phyloP scores from a whole-genome alignment of 2,113 vertebrate species.

The Lagopus muta region DNA sequence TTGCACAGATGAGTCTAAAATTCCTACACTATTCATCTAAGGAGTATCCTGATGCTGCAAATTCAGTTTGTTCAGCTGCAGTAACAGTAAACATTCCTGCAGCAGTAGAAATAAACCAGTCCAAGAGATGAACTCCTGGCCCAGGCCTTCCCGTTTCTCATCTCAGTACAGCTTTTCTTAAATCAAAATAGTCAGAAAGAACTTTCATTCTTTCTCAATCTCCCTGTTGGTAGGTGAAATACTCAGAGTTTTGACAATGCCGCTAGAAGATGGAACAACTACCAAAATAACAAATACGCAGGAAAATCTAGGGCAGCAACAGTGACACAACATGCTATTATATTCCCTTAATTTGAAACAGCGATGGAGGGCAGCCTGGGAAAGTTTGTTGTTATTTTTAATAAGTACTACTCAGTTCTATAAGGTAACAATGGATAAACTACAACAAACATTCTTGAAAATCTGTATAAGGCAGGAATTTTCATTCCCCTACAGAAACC shows the following conservation, averaged over 20 bases:
- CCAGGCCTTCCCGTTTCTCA: background rate
- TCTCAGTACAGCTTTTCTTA: background rate
- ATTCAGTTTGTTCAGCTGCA: background rate
- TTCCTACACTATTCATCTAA: background rate
- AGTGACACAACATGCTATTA: background rate
- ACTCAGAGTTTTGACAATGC: background rate
- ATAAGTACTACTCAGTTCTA: background rate
- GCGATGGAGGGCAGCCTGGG: background rate
- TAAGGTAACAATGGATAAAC: background rate
- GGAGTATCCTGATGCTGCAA: background rate
- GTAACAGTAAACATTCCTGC: background rate
- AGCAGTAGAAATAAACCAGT: background rate
- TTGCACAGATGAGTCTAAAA: background rate
- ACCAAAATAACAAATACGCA: background rate
- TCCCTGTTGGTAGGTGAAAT: background rate
- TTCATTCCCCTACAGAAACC: background rate
- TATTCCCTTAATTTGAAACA: background rate
- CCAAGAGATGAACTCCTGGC: background rate
- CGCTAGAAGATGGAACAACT: background rate
- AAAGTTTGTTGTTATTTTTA: background rate
- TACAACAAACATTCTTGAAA: background rate
- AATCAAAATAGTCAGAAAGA: background rate
- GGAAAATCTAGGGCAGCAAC: background rate
- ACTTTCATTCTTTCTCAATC: background rate
- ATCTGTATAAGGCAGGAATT: background rate